Percentiles rank a stretch among this genome's conserved stretches.
Evolutionary conservation across 2,888 invertebrate species (phyloP).

Genomic region (Litoditis marina): DNA sequence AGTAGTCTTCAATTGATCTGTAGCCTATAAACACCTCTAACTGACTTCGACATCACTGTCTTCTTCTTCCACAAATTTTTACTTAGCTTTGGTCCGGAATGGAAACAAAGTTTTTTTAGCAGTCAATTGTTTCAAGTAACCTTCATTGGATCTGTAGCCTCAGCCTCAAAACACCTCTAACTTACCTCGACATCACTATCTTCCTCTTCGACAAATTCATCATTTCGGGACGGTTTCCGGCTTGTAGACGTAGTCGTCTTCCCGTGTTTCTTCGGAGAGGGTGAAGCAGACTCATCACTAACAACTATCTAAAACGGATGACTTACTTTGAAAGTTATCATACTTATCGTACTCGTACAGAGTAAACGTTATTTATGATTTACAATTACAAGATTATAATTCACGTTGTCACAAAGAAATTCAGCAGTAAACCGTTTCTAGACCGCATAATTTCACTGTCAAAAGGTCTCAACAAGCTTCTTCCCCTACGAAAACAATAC

Average conservation of each 20-base stretch:
- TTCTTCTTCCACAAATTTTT: not conserved
- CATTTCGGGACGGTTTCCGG: not conserved
- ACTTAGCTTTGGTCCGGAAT: not conserved
- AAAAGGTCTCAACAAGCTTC: too few relatives aligned
- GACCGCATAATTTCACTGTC: too few relatives aligned
- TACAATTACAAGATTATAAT: too few relatives aligned
- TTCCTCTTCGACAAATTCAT: not conserved
- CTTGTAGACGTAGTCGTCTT: too few relatives aligned
- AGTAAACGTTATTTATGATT: too few relatives aligned
- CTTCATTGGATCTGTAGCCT: not conserved
- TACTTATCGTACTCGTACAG: not conserved
- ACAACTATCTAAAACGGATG: not conserved
- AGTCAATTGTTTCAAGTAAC: too few relatives aligned
- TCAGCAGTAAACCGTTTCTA: too few relatives aligned
- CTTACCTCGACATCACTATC: not conserved
- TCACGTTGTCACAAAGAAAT: too few relatives aligned
- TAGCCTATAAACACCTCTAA: too few relatives aligned
- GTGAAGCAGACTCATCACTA: conserved; percentile 1
- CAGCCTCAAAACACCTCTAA: not conserved
- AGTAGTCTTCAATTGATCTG: too few relatives aligned
- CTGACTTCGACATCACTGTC: not conserved
- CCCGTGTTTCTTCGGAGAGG: conserved; percentile 3
- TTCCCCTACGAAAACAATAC: too few relatives aligned
- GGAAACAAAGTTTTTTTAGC: conserved; percentile 12
- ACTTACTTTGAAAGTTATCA: conserved; percentile 1